phyloP scores from a whole-genome alignment of 2,113 vertebrate species.

The Myrmophylax atrothorax region DNA sequence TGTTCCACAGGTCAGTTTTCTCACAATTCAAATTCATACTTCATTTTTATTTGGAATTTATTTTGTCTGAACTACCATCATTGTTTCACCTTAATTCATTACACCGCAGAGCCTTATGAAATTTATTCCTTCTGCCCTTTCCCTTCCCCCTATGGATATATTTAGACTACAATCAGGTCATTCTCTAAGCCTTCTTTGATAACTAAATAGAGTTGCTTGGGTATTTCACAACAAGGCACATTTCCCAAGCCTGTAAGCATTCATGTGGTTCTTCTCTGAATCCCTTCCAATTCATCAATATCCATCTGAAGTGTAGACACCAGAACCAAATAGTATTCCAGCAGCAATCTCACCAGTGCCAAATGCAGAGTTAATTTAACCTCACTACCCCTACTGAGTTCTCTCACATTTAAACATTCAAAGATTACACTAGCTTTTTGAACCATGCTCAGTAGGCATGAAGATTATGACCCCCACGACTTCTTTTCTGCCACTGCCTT shows the following conservation, averaged over 20 bases:
- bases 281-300: constrained; percentile 60
- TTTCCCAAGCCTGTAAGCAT: constrained; percentile 22
- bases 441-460: background rate
- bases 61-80: background rate
- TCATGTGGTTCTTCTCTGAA: constrained; percentile 42
- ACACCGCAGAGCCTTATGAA: background rate
- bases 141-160: background rate
- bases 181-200: constrained; percentile 7
- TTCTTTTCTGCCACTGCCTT: background rate
- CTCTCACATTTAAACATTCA: background rate
- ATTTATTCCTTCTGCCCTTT: constrained; percentile 4
- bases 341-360: constrained; percentile 2
- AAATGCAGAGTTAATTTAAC: constrained; percentile 42
- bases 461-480: background rate
- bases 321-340: constrained; percentile 22
- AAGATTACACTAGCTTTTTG: background rate
- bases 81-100: constrained; percentile 11
- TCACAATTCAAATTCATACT: background rate
- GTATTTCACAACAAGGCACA: background rate
- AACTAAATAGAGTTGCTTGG: constrained; percentile 11
- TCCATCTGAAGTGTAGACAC: constrained; percentile 46
- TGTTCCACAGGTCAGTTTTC: background rate
- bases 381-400: background rate
- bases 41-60: background rate
- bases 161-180: constrained; percentile 28